Evolutionary conservation across 2,113 vertebrate genomes (phyloP).

Genomic region (Monarcha castaneiventris): DNA sequence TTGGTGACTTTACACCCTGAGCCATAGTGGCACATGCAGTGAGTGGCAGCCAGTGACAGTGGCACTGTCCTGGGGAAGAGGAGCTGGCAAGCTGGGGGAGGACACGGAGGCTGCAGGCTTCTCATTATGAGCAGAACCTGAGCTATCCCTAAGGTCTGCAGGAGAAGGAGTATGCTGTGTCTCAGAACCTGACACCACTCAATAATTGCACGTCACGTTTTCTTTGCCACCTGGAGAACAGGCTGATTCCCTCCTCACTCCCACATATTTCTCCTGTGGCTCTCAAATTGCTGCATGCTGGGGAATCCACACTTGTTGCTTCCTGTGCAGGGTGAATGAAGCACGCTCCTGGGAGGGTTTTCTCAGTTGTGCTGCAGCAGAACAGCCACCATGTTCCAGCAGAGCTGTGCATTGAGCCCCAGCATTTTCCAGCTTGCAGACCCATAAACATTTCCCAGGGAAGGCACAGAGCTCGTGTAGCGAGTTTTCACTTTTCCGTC

Average conservation of each 20-base stretch:
- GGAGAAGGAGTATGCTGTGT: not conserved
- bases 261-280: not conserved
- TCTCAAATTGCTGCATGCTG: not conserved
- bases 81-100: not conserved
- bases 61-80: not conserved
- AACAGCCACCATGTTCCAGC: not conserved
- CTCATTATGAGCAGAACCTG: not conserved
- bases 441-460: not conserved
- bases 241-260: not conserved
- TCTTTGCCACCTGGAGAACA: not conserved
- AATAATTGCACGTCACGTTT: accelerated
- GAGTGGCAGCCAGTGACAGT: not conserved
- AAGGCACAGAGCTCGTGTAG: not conserved
- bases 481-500: not conserved
- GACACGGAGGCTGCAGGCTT: not conserved
- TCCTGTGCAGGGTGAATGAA: not conserved
- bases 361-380: not conserved
- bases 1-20: not conserved
- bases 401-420: not conserved
- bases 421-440: not conserved
- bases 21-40: not conserved
- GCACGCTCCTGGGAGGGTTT: not conserved
- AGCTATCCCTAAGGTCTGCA: not conserved
- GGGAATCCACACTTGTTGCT: not conserved
- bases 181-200: not conserved